These are phyloP conservation scores for Drosophila borborema DNA, from an alignment of 2,888 invertebrate species.

Conservation along the genomic window DNA sequence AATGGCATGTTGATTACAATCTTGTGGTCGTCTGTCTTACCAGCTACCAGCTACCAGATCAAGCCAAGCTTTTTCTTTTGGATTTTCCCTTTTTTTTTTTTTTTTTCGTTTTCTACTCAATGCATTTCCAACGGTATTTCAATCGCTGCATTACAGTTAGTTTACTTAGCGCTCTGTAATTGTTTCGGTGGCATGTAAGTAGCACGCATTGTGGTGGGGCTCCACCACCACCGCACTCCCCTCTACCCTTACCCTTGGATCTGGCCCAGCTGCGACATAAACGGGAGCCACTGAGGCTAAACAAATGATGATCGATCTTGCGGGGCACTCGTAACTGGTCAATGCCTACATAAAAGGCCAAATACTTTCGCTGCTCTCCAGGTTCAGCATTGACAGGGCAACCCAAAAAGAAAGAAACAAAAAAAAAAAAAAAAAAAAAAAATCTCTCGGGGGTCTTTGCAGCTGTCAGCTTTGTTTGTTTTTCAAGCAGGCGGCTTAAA, in stretches of 20 bases:
- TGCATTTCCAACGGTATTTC: constrained; percentile 72
- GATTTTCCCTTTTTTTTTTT: constrained; percentile 44
- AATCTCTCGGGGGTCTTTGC: constrained; percentile 32
- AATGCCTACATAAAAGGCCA: constrained; percentile 65
- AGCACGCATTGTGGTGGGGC: constrained; percentile 70
- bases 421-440: constrained; percentile 7
- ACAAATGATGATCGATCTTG: constrained; percentile 82
- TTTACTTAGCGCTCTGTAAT: constrained; percentile 80
- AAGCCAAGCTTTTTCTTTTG: constrained; percentile 55
- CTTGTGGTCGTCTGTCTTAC: constrained; percentile 68
- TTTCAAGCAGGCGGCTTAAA: constrained; percentile 69
- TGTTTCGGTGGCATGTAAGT: constrained; percentile 80
- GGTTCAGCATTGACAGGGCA: constrained; percentile 39
- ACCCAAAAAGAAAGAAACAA: constrained; percentile 10
- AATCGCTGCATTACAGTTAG: constrained; percentile 76
- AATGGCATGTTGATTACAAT: constrained; percentile 82
- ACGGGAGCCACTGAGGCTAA: constrained; percentile 76
- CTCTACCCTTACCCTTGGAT: not conserved
- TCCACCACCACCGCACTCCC: not conserved
- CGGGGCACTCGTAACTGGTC: constrained; percentile 43
- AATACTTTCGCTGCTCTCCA: constrained; percentile 66
- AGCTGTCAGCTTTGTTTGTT: constrained; percentile 75
- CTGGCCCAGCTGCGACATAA: constrained; percentile 52
- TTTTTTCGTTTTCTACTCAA: constrained; percentile 31
- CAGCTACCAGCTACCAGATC: constrained; percentile 13